These are phyloP conservation scores for Buphagus erythrorhynchus DNA, from an alignment of 2,797 vertebrate genomes.

Conservation along the genomic window DNA sequence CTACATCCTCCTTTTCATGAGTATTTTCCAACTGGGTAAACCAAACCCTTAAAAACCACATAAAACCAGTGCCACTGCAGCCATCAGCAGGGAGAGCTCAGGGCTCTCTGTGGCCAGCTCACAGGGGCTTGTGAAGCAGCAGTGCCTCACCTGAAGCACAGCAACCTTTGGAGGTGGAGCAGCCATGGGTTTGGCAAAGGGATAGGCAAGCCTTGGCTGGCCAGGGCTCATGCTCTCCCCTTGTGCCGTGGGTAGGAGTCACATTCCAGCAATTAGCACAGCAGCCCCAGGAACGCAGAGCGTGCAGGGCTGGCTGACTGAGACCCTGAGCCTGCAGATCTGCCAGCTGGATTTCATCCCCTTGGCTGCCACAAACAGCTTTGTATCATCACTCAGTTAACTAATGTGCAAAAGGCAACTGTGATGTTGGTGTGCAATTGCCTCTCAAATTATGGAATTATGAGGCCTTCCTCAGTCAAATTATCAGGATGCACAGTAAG, in stretches of 20 bases:
- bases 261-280: neutral
- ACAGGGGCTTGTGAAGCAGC: neutral
- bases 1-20: neutral
- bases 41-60: neutral
- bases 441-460: neutral
- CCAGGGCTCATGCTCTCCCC: neutral
- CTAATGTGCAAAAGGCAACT: neutral
- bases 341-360: constrained; percentile 19
- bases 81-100: neutral
- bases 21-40: neutral
- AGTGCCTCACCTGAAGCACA: rapidly evolving
- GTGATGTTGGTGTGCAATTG: neutral
- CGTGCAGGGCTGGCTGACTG: neutral
- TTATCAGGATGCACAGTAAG: neutral
- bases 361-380: constrained; percentile 18
- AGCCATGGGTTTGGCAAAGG: neutral
- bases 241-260: rapidly evolving
- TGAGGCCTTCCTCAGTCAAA: neutral
- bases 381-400: constrained; percentile 33
- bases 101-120: neutral
- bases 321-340: neutral
- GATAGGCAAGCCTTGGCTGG: neutral
- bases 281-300: neutral
- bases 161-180: neutral
- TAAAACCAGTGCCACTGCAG: neutral